Percentiles rank a stretch among this genome's conserved stretches.
Conservation (phyloP, 2,113 vertebrate species). For the Siniperca knerii region DNA sequence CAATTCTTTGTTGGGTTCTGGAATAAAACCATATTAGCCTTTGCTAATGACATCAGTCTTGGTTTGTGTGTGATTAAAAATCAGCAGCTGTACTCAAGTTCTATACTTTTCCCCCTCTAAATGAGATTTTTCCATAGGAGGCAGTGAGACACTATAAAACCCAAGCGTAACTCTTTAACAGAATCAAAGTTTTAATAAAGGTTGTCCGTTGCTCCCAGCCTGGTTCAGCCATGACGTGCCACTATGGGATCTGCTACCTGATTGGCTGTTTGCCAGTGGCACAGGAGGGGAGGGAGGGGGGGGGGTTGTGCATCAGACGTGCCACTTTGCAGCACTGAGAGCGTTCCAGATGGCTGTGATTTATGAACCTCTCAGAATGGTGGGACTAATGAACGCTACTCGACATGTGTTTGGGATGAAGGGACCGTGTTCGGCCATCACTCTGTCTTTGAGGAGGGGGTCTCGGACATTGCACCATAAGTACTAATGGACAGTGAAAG, state of each 20-base stretch:
- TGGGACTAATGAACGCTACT: conserved; percentile 64
- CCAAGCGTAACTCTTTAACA: not conserved
- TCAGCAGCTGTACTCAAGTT: not conserved
- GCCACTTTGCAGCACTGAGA: conserved; percentile 32
- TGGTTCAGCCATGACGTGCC: conserved; percentile 23
- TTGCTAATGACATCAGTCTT: conserved; percentile 19
- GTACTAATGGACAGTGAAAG: conserved; percentile 33
- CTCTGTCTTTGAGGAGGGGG: conserved; percentile 46
- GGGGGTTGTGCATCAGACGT: not conserved
- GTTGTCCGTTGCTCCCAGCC: conserved; percentile 16
- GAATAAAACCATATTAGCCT: conserved; percentile 16
- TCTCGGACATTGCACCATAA: conserved; percentile 28
- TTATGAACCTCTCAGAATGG: conserved; percentile 64
- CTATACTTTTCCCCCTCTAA: not conserved
- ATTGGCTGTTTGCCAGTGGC: conserved; percentile 57
- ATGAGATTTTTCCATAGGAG: not conserved
- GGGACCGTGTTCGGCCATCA: conserved; percentile 58
- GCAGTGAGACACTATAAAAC: not conserved
- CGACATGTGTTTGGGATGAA: conserved; percentile 70
- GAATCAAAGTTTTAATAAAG: conserved; percentile 27
- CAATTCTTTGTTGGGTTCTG: not conserved
- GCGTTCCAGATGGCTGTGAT: conserved; percentile 74
- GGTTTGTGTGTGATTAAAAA: conserved; percentile 30
- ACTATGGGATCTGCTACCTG: conserved; percentile 36
- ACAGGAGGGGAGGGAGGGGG: not conserved